Evolutionary conservation across 92 coral and sea anemone genomes (phyloP), one percentile per base, ranked within the genome.

Genomic region (Galaxea fascicularis): DNA sequence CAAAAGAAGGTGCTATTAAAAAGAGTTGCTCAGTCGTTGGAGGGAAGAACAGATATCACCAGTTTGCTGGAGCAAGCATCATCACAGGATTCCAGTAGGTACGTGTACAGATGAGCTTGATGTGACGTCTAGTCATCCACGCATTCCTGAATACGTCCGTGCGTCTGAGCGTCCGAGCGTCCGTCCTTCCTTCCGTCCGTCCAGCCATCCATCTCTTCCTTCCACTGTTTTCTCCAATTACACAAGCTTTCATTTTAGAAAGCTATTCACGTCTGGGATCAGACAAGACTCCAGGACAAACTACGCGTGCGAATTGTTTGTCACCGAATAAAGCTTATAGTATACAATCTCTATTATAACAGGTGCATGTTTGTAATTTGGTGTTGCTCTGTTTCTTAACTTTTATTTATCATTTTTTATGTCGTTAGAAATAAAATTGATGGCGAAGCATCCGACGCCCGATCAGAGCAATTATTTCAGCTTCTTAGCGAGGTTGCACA

Each of bases 1-100:
- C 46, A 46, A 11, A 78, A 78, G 46, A 35, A 78, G 16, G 26
- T 20, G 35, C 15, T 64, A 18, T 17, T 78, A 27, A 46, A 46
- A 58, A 78, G 27, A 62, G 46, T 78, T 62, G 82, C 82, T 25
- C 39, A 26, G 29, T 51, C 29, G 45, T 22, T 78, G 47, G 26
- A 64, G 72, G 44, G 17, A 16, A 78, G 65, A 64, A 3, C 21
- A 6, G 82, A 78, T 17, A 46, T 78, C 72, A 41, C 35, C 12
- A 64, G 28, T 39, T 45, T 78, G 10, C 60, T 78, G 54, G 59
- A 10, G 10, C 15, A 26, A 17, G 26, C 17, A 0, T 45, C 73
- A 14, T 25, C 10, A 3, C 26, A 18, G 35, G 70, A 77, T 25
- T 26, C 39, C 13, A 74, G 25, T 4, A 27, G 77, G 70, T 59